These are phyloP conservation scores for Hyperoodon ampullatus DNA, from an alignment of 2,113 vertebrate genomes.

Conservation along the genomic window DNA sequence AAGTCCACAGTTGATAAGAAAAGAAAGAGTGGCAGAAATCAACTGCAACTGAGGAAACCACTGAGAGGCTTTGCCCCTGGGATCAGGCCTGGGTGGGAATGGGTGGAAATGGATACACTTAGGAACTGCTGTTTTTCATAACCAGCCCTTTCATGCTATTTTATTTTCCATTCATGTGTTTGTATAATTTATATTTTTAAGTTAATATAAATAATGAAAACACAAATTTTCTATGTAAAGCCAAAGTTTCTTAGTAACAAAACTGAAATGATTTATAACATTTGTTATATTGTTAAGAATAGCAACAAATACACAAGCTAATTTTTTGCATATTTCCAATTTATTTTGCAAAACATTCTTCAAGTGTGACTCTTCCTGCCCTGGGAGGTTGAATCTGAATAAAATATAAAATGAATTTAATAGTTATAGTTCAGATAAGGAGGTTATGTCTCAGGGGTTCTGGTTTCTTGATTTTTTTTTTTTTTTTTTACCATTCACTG, in stretches of 20 bases:
- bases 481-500: background rate
- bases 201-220: slow-evolving; percentile 27
- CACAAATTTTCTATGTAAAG: background rate
- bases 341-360: slow-evolving; percentile 38
- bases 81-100: background rate
- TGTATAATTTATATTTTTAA: background rate
- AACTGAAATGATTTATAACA: slow-evolving; percentile 33
- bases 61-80: background rate
- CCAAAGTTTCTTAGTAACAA: slow-evolving; percentile 20
- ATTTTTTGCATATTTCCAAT: background rate
- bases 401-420: slow-evolving; percentile 51
- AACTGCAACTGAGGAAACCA: background rate
- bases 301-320: background rate
- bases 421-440: slow-evolving; percentile 34
- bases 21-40: background rate
- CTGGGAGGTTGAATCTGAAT: slow-evolving; percentile 43
- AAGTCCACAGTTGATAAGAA: background rate
- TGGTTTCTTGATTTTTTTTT: background rate
- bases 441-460: background rate
- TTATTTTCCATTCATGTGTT: background rate
- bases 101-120: background rate
- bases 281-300: background rate
- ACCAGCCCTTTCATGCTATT: background rate
- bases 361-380: background rate
- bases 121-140: background rate